Conservation (phyloP, 2,888 invertebrate genomes). For the Tipula helvola region DNA sequence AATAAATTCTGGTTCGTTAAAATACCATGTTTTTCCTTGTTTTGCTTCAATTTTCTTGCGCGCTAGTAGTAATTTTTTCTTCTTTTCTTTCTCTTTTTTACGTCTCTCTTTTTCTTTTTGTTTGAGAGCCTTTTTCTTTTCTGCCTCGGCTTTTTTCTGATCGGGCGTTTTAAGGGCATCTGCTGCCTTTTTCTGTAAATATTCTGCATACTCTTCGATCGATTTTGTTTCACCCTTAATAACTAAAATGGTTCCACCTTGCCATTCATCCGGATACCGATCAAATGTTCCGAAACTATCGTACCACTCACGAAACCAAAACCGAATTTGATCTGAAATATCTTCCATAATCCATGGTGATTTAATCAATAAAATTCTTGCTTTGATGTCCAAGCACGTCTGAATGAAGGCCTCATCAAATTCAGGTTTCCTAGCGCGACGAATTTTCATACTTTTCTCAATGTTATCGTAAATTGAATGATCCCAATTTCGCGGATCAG, state of each 20-base stretch:
- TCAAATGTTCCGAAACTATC: constrained; percentile 29
- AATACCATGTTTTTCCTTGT: constrained; percentile 19
- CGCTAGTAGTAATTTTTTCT: constrained; percentile 11
- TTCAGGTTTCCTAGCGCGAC: background rate
- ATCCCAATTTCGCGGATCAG: background rate
- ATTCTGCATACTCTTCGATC: constrained; percentile 31
- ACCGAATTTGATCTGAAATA: constrained; percentile 59
- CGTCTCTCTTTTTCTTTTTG: constrained; percentile 16
- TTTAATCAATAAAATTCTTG: constrained; percentile 36
- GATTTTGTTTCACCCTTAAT: constrained; percentile 35
- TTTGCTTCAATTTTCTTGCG: constrained; percentile 22
- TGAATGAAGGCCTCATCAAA: constrained; percentile 29
- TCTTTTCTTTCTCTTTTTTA: constrained; percentile 22
- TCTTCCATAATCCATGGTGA: constrained; percentile 52
- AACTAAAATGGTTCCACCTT: constrained; percentile 39
- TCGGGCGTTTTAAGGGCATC: constrained; percentile 16
- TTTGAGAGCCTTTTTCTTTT: constrained; percentile 21
- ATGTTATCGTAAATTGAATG: background rate
- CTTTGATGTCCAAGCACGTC: constrained; percentile 35
- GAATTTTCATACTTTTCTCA: background rate
- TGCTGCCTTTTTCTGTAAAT: constrained; percentile 20
- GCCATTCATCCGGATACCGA: constrained; percentile 37
- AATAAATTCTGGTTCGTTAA: constrained; percentile 8
- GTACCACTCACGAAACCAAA: constrained; percentile 58
- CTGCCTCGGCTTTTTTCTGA: constrained; percentile 24